Percentiles rank a stretch among this genome's conserved stretches.
Evolutionary conservation across 2,888 invertebrate species (phyloP).

Genomic region (Neocrepidodera transversa): DNA sequence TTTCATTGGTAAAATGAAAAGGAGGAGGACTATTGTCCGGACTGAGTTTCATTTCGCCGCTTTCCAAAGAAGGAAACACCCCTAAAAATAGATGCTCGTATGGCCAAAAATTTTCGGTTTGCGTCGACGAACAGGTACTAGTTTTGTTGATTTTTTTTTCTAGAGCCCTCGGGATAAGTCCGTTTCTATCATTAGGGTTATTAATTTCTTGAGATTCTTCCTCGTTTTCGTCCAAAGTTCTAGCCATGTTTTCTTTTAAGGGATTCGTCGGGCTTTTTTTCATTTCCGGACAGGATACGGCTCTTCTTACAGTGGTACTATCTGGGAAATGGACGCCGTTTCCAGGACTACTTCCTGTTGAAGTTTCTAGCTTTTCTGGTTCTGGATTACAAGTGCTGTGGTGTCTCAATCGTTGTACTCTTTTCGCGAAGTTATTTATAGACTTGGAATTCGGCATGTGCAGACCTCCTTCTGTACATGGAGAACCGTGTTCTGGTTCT

Average conservation of each 20-base stretch:
- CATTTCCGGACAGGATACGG: conserved; percentile 73
- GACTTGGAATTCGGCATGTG: conserved; percentile 68
- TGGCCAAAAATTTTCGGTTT: conserved; percentile 76
- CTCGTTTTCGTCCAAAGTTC: conserved; percentile 58
- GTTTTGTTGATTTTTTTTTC: conserved; percentile 36
- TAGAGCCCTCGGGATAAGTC: conserved; percentile 4
- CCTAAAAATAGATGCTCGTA: conserved; percentile 81
- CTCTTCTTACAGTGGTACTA: conserved; percentile 63
- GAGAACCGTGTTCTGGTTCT: conserved; percentile 63
- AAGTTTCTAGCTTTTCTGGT: conserved; percentile 51
- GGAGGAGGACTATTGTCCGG: conserved; percentile 57
- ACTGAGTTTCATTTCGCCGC: conserved; percentile 53
- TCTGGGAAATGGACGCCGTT: conserved; percentile 48
- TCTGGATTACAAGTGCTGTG: conserved; percentile 71
- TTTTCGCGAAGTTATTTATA: conserved; percentile 65
- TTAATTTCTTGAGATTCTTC: conserved; percentile 49
- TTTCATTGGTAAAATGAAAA: conserved; percentile 46
- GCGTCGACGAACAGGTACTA: conserved; percentile 59
- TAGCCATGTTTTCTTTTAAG: conserved; percentile 50
- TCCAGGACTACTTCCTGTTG: conserved; percentile 61
- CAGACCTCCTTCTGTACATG: conserved; percentile 67
- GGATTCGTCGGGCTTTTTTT: conserved; percentile 57
- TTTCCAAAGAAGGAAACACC: conserved; percentile 64
- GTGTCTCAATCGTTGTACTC: conserved; percentile 67
- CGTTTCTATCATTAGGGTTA: conserved; percentile 23